Conservation (phyloP, 2,888 invertebrate species). For the Cataglyphis livida region DNA sequence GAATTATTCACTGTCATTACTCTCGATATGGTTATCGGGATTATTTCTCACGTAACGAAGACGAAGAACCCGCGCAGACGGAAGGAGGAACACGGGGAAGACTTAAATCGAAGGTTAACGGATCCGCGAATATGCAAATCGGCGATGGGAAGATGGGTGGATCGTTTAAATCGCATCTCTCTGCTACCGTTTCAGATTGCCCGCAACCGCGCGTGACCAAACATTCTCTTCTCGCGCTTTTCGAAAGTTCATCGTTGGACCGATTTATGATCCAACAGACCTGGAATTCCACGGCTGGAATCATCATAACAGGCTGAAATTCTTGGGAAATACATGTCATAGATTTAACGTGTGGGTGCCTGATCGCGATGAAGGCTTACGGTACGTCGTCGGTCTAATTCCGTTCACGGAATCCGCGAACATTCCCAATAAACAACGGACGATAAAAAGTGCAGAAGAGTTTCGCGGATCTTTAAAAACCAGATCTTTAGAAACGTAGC, state of each 20-base stretch:
- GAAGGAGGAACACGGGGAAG: background rate
- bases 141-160: constrained; percentile 52
- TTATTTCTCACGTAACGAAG: constrained; percentile 27
- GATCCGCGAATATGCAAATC: constrained; percentile 78
- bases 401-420: constrained; percentile 46
- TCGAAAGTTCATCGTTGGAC: constrained; percentile 35
- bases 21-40: constrained; percentile 14
- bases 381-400: constrained; percentile 52
- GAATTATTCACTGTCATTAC: constrained; percentile 13
- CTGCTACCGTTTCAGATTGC: constrained; percentile 78
- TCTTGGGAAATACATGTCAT: constrained; percentile 59
- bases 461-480: background rate
- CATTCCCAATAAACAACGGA: constrained; percentile 34
- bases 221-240: constrained; percentile 80
- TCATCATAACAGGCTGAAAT: constrained; percentile 64
- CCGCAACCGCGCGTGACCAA: constrained; percentile 83
- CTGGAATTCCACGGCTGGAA: constrained; percentile 60
- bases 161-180: constrained; percentile 62
- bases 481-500: background rate
- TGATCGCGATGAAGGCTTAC: constrained; percentile 59
- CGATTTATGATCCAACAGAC: constrained; percentile 62
- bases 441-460: background rate
- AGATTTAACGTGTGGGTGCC: constrained; percentile 52
- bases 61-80: background rate
- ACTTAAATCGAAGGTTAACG: constrained; percentile 65